These are phyloP conservation scores for Linnaemya vulpina DNA, from an alignment of 2,888 invertebrate genomes.

Conservation along the genomic window DNA sequence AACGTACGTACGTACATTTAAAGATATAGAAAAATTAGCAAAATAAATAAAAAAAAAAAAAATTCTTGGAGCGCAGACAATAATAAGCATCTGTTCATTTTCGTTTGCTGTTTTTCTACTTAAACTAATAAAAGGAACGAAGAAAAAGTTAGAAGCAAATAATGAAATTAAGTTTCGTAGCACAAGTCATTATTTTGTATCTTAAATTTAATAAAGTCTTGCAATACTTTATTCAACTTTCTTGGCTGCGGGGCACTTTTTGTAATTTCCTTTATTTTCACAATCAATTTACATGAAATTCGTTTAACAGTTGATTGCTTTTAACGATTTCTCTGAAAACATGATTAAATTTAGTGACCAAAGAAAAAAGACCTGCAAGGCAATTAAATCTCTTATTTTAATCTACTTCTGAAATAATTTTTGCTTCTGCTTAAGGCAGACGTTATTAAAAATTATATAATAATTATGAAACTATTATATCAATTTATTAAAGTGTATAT, in stretches of 20 bases:
- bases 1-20: background rate
- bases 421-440: background rate
- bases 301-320: slow-evolving; percentile 18
- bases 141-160: background rate
- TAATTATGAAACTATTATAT: background rate
- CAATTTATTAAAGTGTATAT: background rate
- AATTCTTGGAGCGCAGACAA: background rate
- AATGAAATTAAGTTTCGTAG: slow-evolving; percentile 1
- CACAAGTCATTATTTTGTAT: background rate
- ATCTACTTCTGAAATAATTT: background rate
- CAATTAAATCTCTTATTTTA: background rate
- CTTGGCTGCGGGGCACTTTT: background rate
- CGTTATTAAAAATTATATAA: background rate
- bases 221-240: slow-evolving; percentile 1
- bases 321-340: slow-evolving; percentile 13
- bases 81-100: background rate
- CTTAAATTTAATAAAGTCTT: slow-evolving; percentile 2
- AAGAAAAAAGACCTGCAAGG: background rate
- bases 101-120: background rate
- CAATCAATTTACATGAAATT: slow-evolving; percentile 3
- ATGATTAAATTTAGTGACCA: slow-evolving; percentile 7
- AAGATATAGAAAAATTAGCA: background rate
- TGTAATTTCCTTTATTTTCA: background rate
- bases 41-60: background rate
- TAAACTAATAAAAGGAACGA: background rate